phyloP scores from a whole-genome alignment of 1,140 invertebrate species.

The Euura lappo region DNA sequence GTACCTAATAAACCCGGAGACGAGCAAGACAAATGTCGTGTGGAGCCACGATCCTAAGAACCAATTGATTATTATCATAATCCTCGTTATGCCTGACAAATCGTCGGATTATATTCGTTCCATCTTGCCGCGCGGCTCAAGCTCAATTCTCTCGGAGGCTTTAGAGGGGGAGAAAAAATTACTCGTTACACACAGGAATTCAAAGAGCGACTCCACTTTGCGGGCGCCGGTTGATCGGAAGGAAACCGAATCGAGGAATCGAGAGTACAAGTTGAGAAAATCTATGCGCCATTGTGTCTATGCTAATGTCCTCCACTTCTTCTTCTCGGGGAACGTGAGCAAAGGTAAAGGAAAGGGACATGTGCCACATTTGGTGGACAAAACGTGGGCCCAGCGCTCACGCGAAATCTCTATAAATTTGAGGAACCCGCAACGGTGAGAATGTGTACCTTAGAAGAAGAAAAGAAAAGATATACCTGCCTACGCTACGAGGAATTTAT shows the following conservation, averaged over 20 bases:
- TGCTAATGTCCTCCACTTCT: conserved; percentile 9
- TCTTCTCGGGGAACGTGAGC: not conserved
- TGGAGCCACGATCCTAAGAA: conserved; percentile 13
- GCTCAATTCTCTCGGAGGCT: not conserved
- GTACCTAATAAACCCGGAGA: conserved; percentile 3
- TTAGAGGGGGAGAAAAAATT: not conserved
- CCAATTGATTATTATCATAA: conserved; percentile 20
- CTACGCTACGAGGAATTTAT: conserved; percentile 5
- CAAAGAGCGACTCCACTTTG: not conserved
- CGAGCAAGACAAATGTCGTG: conserved; percentile 11
- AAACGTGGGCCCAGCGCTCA: conserved; percentile 8
- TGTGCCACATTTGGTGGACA: not conserved
- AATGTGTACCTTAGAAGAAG: not conserved
- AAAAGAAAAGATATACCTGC: not conserved
- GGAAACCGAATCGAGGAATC: no score
- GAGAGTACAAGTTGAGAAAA: conserved; percentile 10
- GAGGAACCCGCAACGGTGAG: not conserved
- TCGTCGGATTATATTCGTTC: conserved; percentile 17
- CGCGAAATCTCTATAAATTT: conserved; percentile 13
- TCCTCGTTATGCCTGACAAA: conserved; percentile 19
- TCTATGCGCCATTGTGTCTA: conserved; percentile 13
- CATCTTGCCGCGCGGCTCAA: not conserved
- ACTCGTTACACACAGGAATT: not conserved
- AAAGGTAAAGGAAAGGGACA: not conserved
- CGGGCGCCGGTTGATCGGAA: not conserved